Evolutionary conservation across 1,140 invertebrate genomes (phyloP).

Genomic region (Sycophila sp.): DNA sequence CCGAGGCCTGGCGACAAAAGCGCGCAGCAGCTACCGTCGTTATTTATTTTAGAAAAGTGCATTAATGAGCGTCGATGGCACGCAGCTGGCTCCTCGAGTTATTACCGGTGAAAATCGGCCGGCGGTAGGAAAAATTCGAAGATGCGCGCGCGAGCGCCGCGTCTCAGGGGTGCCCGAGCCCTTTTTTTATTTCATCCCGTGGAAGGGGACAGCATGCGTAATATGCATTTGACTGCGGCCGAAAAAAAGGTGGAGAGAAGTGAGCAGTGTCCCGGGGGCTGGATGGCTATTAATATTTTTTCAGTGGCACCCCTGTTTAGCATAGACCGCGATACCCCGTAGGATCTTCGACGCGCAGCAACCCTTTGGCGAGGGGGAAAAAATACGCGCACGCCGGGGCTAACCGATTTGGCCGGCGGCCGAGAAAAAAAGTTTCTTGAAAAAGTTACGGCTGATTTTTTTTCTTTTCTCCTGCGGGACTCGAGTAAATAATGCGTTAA

Average conservation of each 20-base stretch:
- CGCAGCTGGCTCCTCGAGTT: slow-evolving; percentile 7
- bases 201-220: slow-evolving; percentile 37
- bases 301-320: slow-evolving; percentile 59
- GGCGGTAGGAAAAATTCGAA: slow-evolving; percentile 53
- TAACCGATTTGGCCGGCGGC: not conserved
- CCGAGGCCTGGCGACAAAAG: not conserved
- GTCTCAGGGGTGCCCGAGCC: slow-evolving; percentile 42
- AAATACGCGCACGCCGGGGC: not conserved
- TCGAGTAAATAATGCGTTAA: slow-evolving; percentile 28
- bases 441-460: not conserved
- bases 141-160: slow-evolving; percentile 43
- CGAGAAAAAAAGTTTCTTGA: not conserved
- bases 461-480: not conserved
- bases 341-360: slow-evolving; percentile 25
- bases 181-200: not conserved
- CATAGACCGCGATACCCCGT: slow-evolving; percentile 50
- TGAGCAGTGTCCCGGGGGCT: slow-evolving; percentile 48
- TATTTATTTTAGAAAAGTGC: slow-evolving; percentile 25
- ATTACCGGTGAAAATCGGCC: slow-evolving; percentile 13
- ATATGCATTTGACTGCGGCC: slow-evolving; percentile 32
- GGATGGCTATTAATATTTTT: slow-evolving; percentile 63
- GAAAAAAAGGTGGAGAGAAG: slow-evolving; percentile 44
- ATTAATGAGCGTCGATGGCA: slow-evolving; percentile 10
- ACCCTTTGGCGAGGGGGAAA: not conserved
- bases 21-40: not conserved